phyloP scores from a whole-genome alignment of 2,888 invertebrate genomes.

The Synanthedon formicaeformis region DNA sequence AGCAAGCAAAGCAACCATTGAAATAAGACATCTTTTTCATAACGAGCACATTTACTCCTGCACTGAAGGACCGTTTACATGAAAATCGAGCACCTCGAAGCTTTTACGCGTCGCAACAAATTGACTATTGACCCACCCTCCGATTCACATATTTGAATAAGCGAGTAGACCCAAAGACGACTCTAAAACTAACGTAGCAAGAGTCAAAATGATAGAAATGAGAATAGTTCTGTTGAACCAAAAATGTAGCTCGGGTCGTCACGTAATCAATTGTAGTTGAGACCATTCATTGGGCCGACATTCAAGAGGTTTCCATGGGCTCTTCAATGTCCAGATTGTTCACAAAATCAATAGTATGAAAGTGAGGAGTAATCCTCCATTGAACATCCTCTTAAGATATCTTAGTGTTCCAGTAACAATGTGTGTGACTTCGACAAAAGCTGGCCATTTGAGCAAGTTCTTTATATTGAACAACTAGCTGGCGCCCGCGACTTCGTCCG shows the following conservation, averaged over 20 bases:
- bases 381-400: not conserved
- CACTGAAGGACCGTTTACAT: not conserved
- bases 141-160: not conserved
- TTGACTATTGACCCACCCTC: not conserved
- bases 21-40: not conserved
- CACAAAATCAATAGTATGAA: not conserved
- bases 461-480: no score
- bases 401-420: no score
- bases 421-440: no score
- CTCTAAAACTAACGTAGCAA: not conserved
- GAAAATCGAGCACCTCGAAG: not conserved
- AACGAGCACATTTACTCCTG: not conserved
- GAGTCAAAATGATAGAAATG: not conserved
- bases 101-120: not conserved
- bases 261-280: not conserved
- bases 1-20: not conserved
- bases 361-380: not conserved
- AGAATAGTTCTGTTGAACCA: not conserved
- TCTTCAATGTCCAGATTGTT: not conserved
- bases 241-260: not conserved
- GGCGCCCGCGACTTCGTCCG: no score
- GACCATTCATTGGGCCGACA: not conserved
- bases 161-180: not conserved
- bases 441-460: no score
- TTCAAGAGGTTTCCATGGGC: not conserved